Evolutionary conservation across 2,113 vertebrate species (phyloP).

Genomic region (Centropristis striata): DNA sequence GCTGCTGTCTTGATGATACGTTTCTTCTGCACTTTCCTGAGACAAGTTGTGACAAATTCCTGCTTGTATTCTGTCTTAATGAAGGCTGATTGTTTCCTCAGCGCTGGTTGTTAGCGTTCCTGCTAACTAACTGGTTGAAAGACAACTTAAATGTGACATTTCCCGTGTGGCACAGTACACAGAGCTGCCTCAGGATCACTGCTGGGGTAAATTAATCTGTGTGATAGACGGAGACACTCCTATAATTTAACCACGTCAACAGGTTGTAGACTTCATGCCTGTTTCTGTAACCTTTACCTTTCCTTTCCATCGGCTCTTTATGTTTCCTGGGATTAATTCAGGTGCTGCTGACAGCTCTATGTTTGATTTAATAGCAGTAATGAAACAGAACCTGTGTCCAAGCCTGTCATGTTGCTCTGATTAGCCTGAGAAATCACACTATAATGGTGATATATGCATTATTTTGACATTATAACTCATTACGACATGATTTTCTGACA

Average conservation of each 20-base stretch:
- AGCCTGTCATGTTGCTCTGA: slow-evolving; percentile 9
- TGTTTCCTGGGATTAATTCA: slow-evolving; percentile 3
- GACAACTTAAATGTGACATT: slow-evolving; percentile 4
- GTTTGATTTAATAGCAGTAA: slow-evolving; percentile 25
- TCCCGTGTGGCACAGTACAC: not conserved
- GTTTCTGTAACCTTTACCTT: not conserved
- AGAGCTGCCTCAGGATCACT: not conserved
- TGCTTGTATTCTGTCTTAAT: not conserved
- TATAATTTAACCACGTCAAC: not conserved
- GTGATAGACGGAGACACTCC: too few relatives aligned
- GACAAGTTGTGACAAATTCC: not conserved
- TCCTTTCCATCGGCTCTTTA: not conserved
- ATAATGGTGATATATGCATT: slow-evolving; percentile 16
- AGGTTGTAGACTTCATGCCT: not conserved
- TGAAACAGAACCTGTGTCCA: slow-evolving; percentile 16
- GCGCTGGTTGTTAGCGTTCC: not conserved
- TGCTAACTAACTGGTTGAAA: not conserved
- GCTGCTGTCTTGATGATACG: not conserved
- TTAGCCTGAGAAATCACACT: not conserved
- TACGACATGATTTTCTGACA: slow-evolving; percentile 34
- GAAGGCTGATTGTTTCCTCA: slow-evolving; percentile 22
- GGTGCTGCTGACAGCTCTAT: not conserved
- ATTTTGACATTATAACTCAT: slow-evolving; percentile 56
- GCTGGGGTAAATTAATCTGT: too few relatives aligned
- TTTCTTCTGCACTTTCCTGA: not conserved